phyloP scores from a whole-genome alignment of 2,797 vertebrate species.

The Betta splendens region DNA sequence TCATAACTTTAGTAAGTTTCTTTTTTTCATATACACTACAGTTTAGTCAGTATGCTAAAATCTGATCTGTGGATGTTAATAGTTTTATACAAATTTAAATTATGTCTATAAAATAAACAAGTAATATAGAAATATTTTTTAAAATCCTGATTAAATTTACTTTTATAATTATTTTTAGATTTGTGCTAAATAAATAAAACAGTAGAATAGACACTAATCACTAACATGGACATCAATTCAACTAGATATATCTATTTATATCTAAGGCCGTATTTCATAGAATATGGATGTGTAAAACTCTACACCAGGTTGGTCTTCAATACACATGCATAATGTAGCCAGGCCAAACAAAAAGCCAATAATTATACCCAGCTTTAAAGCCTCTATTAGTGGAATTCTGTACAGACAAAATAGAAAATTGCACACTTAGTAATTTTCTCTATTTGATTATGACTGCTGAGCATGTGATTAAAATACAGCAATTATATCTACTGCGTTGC shows the following conservation, averaged over 20 bases:
- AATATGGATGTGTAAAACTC: slow-evolving; percentile 26
- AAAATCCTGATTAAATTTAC: background rate
- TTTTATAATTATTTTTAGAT: slow-evolving; percentile 12
- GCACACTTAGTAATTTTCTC: slow-evolving; percentile 73
- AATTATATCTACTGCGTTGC: slow-evolving; percentile 70
- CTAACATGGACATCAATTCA: no score
- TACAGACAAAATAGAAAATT: slow-evolving; percentile 67
- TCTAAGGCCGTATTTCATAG: slow-evolving; percentile 30
- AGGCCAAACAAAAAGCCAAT: slow-evolving; percentile 67
- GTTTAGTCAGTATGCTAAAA: background rate
- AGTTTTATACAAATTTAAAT: background rate
- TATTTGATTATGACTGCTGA: slow-evolving; percentile 72
- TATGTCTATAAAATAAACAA: background rate
- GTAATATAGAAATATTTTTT: background rate
- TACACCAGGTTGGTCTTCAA: slow-evolving; percentile 25
- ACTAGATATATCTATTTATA: no score
- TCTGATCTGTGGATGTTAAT: slow-evolving; percentile 1
- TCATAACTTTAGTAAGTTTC: background rate
- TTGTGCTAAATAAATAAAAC: no score
- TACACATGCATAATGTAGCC: slow-evolving; percentile 52
- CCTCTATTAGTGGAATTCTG: slow-evolving; percentile 66
- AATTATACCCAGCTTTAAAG: slow-evolving; percentile 72
- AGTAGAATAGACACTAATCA: no score
- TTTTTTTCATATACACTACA: no score
- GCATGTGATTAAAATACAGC: slow-evolving; percentile 74